phyloP scores from a whole-genome alignment of 1,140 invertebrate species.

The Thaumatotibia leucotreta region DNA sequence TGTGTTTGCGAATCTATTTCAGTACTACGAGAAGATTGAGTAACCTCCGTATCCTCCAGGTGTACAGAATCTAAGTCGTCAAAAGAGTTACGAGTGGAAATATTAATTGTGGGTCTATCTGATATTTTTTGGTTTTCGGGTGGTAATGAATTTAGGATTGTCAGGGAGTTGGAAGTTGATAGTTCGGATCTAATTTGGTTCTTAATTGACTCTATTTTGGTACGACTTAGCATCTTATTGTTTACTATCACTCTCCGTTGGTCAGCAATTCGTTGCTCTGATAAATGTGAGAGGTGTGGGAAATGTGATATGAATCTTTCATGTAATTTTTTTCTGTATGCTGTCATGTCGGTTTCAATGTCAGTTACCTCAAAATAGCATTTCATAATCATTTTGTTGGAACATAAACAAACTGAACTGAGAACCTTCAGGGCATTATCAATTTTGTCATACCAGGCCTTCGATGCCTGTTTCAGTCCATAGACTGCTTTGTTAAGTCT shows the following conservation, averaged over 20 bases:
- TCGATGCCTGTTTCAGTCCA: too few species aligned
- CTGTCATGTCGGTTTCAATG: conserved; percentile 23
- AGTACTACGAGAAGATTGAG: background rate
- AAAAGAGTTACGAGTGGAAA: background rate
- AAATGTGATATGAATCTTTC: conserved; percentile 15
- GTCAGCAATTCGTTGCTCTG: conserved; percentile 16
- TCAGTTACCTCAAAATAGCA: conserved; percentile 21
- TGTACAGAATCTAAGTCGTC: background rate
- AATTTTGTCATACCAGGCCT: too few species aligned
- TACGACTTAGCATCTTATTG: background rate
- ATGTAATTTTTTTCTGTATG: conserved; percentile 20
- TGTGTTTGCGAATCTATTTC: background rate
- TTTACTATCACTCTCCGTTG: conserved; percentile 17
- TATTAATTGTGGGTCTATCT: background rate
- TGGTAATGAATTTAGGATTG: too few species aligned
- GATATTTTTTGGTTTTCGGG: background rate
- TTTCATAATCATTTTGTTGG: background rate
- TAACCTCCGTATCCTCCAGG: background rate
- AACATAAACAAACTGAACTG: too few species aligned
- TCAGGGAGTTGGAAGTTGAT: background rate
- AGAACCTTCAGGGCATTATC: too few species aligned
- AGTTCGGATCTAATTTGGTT: background rate
- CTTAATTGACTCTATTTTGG: background rate
- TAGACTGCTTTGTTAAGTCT: too few species aligned
- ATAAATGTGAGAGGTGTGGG: background rate